phyloP scores from a whole-genome alignment of 2,113 vertebrate genomes.

The Ochotona princeps region DNA sequence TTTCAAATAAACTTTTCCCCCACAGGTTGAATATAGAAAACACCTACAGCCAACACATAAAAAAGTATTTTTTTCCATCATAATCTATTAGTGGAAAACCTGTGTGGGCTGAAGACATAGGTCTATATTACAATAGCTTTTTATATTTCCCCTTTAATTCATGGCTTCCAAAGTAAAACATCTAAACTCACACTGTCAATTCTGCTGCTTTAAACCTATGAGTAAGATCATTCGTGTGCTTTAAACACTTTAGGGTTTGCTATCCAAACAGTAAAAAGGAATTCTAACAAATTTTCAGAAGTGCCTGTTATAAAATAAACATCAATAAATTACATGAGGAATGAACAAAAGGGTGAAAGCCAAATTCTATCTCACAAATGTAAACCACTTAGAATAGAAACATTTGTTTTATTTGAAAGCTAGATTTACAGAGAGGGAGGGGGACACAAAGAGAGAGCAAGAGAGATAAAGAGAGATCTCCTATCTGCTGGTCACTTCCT shows the following conservation, averaged over 20 bases:
- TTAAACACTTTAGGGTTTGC: background rate
- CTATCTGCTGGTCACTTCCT: too few relatives aligned
- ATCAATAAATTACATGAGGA: constrained; percentile 15
- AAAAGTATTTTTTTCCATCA: constrained; percentile 67
- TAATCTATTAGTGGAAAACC: constrained; percentile 74
- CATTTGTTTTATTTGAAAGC: too few relatives aligned
- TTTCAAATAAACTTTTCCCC: constrained; percentile 66
- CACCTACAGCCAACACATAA: constrained; percentile 55
- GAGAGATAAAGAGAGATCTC: too few relatives aligned
- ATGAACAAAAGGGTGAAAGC: background rate
- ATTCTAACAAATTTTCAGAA: constrained; percentile 31
- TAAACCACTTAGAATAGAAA: constrained; percentile 36
- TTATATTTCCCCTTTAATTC: constrained; percentile 66
- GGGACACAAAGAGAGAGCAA: too few relatives aligned
- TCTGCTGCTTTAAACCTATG: constrained; percentile 31
- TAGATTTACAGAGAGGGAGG: too few relatives aligned
- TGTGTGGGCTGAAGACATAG: constrained; percentile 66
- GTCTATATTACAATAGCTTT: constrained; percentile 48
- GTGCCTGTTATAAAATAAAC: constrained; percentile 13
- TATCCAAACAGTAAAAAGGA: background rate
- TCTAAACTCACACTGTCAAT: background rate
- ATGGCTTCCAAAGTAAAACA: constrained; percentile 59
- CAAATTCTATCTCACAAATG: background rate
- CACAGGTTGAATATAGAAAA: constrained; percentile 67
- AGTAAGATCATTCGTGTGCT: constrained; percentile 28